Evolutionary conservation across 2,888 invertebrate genomes (phyloP).

Genomic region (Polylopha cassiicola): DNA sequence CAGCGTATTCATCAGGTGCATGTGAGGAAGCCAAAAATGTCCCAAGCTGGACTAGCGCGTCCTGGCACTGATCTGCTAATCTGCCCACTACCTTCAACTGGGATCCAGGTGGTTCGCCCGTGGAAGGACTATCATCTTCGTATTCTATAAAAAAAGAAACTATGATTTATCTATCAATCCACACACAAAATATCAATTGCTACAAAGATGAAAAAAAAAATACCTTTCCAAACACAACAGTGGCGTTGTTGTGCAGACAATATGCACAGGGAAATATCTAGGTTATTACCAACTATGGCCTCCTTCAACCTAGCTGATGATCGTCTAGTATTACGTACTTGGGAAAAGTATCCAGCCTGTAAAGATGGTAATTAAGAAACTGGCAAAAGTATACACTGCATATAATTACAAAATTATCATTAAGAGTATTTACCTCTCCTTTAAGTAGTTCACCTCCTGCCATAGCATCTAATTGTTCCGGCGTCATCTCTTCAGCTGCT

Average conservation of each 20-base stretch:
- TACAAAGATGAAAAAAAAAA: neutral
- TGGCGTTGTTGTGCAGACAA: conserved; percentile 98
- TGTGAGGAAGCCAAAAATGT: conserved; percentile 96
- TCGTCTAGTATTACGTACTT: conserved; percentile 97
- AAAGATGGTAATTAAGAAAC: conserved; percentile 36
- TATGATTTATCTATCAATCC: neutral
- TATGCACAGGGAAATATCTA: conserved; percentile 95
- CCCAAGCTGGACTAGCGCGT: conserved; percentile 98
- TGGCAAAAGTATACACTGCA: too few species aligned
- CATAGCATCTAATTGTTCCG: conserved; percentile 97
- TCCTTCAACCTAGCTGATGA: conserved; percentile 97
- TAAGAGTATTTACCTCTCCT: conserved; percentile 83
- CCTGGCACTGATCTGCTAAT: conserved; percentile 95
- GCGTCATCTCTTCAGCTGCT: conserved; percentile 96
- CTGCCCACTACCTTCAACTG: conserved; percentile 93
- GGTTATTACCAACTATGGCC: conserved; percentile 93
- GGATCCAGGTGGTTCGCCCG: conserved; percentile 82
- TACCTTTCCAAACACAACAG: conserved; percentile 89
- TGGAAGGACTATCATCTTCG: conserved; percentile 43
- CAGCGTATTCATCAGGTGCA: conserved; percentile 95
- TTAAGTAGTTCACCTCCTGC: conserved; percentile 96
- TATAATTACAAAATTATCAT: conserved; percentile 4
- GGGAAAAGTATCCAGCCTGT: conserved; percentile 97
- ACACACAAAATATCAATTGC: neutral
- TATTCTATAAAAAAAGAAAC: conserved; percentile 38